Percentiles rank a stretch among this genome's conserved stretches.
These are phyloP conservation scores for Idaea aversata DNA, from an alignment of 2,888 invertebrate species.

Conservation along the genomic window DNA sequence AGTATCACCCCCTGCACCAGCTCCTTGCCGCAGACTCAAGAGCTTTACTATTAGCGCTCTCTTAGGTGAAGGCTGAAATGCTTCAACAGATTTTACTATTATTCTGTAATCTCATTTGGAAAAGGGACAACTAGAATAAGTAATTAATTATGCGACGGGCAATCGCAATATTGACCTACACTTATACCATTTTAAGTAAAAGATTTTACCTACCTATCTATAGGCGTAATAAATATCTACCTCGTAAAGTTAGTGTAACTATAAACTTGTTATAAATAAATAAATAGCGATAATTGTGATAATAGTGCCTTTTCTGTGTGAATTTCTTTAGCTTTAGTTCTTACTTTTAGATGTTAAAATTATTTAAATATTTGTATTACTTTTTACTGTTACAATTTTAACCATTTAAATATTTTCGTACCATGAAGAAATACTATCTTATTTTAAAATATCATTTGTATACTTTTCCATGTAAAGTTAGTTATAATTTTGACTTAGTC, in stretches of 20 bases:
- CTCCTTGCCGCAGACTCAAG: slow-evolving; percentile 66
- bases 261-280: slow-evolving; percentile 18
- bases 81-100: slow-evolving; percentile 14
- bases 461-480: slow-evolving; percentile 1
- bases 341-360: neutral
- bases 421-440: neutral
- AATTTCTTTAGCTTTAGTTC: slow-evolving; percentile 1
- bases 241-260: slow-evolving; percentile 33
- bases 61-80: slow-evolving; percentile 68
- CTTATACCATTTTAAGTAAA: slow-evolving; percentile 12
- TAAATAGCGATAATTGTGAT: slow-evolving; percentile 53
- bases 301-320: slow-evolving; percentile 54
- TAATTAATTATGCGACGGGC: slow-evolving; percentile 29
- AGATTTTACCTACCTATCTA: slow-evolving; percentile 16
- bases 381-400: slow-evolving; percentile 16
- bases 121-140: slow-evolving; percentile 5
- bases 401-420: slow-evolving; percentile 7
- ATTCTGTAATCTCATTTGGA: neutral
- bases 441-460: slow-evolving; percentile 9
- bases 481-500: no score
- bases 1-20: slow-evolving; percentile 53
- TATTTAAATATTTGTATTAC: neutral
- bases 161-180: slow-evolving; percentile 40
- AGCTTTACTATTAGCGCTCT: slow-evolving; percentile 76
- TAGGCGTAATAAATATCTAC: slow-evolving; percentile 31